Evolutionary conservation across 2,888 invertebrate genomes (phyloP), one percentile per base, ranked within the genome.

Genomic region (Zeuzera pyrina): DNA sequence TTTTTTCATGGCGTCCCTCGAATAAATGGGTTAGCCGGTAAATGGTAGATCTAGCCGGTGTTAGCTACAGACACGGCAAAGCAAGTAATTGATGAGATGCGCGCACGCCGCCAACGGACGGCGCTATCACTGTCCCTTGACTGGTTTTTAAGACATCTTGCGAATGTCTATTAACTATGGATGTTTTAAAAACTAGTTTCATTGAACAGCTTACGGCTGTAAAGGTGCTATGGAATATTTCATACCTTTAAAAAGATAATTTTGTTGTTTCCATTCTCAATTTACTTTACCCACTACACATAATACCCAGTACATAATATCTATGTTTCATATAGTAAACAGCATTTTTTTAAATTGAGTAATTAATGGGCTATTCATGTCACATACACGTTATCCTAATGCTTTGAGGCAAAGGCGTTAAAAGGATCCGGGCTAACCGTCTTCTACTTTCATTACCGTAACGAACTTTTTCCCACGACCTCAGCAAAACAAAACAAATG

Each of bases 1-100:
- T 78, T 78, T 81, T 79, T 76, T 69, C 69, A 74, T 61, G 50
- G 38, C 34, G 25, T 30, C 30, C 33, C 35, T 48, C 54, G 70
- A 71, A 72, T 79, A 81, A 79, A 81, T 81, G 73, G 83, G 83
- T 83, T 83, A 83, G 76, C 76, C 72, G 83, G 81, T 78, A 72
- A 81, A 66, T 77, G 76, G 76, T 65, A 60, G 49, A 63, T 69
- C 73, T 76, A 72, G 71, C 59, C 59, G 54, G 46, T 49, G 47
- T 41, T 37, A 43, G 34, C 33, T 41, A 31, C 43, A 8, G 6
- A 19, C n/a, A 19, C 6, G 19, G 19, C 19, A 8, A 19, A 8
- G 19, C 19, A 38, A 29, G 33, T 45, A 48, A 47, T 44, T 47
- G 50, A 50, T 48, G 49, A 41, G 34, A 28, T 28, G 32, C 33